Evolutionary conservation across 92 coral and sea anemone species (phyloP), one percentile per base, ranked within the genome.

Genomic region (Meandrina meandrites): DNA sequence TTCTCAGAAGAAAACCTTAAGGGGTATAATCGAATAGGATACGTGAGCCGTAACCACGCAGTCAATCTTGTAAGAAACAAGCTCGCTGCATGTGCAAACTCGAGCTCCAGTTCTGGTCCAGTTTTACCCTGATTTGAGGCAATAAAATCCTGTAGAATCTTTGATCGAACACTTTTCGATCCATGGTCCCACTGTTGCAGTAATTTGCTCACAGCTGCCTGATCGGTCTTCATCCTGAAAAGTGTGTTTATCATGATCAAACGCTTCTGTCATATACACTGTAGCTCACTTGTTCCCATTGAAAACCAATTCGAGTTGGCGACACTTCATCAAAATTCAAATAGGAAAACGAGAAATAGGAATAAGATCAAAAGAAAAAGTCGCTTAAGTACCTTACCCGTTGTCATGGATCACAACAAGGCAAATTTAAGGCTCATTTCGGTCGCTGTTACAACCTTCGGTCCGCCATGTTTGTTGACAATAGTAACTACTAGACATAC

Each of bases 31-130:
- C 78, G 51, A 80, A 74, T 51, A 92, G 86, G 98, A 97, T 97
- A 97, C 98, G 99, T 93, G 31, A 97, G 90, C 68, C 99, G 84
- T 50, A 97, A 90, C 99, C 99, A 97, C 6, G 99, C 97, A 73
- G 99, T 97, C 18, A 97, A 74, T 84, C 99, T 91, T 1, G 99
- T 97, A 50, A 97, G 89, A 88, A 97, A 97, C 93, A 97, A 88
- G 79, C 99, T 97, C 12, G 99, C 99, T 51, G 99, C 96, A 81
- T 97, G 99, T 30, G 98, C 98, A 81, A 97, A 97, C 90, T 95
- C 98, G 45, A 89, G 90, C 60, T 97, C 99, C 57, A 97, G 51
- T 74, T 95, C 97, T 71, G 99, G 99, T 11, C 99, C 99, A 53
- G 99, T 97, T 81, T 95, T 97, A 42, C 94, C 93, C 8, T 90